phyloP scores from a whole-genome alignment of 2,888 invertebrate species.

The Gari tellinella region DNA sequence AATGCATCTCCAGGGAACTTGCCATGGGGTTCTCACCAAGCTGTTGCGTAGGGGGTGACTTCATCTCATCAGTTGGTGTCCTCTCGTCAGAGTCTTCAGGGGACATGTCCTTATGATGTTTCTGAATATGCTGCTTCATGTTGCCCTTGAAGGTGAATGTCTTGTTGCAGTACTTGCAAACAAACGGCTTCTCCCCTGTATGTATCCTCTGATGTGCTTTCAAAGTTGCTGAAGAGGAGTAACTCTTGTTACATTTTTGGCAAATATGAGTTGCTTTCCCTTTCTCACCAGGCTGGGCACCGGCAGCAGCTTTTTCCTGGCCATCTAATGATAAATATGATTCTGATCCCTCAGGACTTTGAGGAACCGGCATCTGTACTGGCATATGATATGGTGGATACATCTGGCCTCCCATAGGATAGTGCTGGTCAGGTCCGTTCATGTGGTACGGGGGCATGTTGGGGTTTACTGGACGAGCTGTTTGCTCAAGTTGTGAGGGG shows the following conservation, averaged over 20 bases:
- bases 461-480: not conserved
- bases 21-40: too few relatives aligned
- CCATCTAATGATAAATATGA: conserved; percentile 10
- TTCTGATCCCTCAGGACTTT: too few relatives aligned
- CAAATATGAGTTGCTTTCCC: conserved; percentile 43
- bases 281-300: conserved; percentile 23
- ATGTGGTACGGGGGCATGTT: too few relatives aligned
- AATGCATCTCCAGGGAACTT: too few relatives aligned
- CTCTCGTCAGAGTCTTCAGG: conserved; percentile 5
- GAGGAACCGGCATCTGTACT: too few relatives aligned
- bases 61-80: conserved; percentile 26
- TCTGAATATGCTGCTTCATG: conserved; percentile 51
- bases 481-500: not conserved
- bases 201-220: conserved; percentile 53
- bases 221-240: conserved; percentile 49
- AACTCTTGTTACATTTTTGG: conserved; percentile 40
- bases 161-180: conserved; percentile 43
- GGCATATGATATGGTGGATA: too few relatives aligned
- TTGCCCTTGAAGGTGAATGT: conserved; percentile 55
- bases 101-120: conserved; percentile 42
- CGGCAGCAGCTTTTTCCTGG: conserved; percentile 18
- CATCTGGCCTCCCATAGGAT: too few relatives aligned
- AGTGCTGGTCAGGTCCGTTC: too few relatives aligned
- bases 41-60: conserved; percentile 12
- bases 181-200: conserved; percentile 54